Percentiles rank a stretch among this genome's conserved stretches.
Evolutionary conservation across 2,113 vertebrate species (phyloP).

Genomic region (Mus spicilegus): DNA sequence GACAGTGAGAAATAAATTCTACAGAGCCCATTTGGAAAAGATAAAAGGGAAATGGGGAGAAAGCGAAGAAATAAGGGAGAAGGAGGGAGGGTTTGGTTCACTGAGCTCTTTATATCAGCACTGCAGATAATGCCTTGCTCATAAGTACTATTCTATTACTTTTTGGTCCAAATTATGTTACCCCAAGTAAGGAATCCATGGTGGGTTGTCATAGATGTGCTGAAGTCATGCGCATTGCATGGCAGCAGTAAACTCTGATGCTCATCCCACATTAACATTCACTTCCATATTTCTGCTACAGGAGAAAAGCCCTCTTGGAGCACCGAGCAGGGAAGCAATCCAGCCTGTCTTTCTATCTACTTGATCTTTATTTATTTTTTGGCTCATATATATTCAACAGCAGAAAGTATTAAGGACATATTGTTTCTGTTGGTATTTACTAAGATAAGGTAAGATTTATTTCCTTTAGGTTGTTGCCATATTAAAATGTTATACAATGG

Average conservation of each 20-base stretch:
- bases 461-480: background rate
- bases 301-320: background rate
- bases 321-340: background rate
- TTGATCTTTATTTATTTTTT: background rate
- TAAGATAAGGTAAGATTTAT: background rate
- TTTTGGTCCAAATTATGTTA: conserved; percentile 10
- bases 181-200: background rate
- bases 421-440: conserved; percentile 27
- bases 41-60: background rate
- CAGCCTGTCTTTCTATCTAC: background rate
- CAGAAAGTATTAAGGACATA: background rate
- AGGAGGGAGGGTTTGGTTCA: background rate
- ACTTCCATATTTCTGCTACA: too few relatives aligned
- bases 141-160: background rate
- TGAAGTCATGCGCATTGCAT: background rate
- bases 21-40: conserved; percentile 90
- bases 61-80: background rate
- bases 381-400: background rate
- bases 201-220: background rate
- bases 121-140: background rate
- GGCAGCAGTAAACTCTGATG: background rate
- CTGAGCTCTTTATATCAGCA: background rate
- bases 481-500: background rate
- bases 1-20: conserved; percentile 92
- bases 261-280: background rate